Evolutionary conservation across 2,113 vertebrate species (phyloP).

Genomic region (Poeciliopsis turrubarensis): DNA sequence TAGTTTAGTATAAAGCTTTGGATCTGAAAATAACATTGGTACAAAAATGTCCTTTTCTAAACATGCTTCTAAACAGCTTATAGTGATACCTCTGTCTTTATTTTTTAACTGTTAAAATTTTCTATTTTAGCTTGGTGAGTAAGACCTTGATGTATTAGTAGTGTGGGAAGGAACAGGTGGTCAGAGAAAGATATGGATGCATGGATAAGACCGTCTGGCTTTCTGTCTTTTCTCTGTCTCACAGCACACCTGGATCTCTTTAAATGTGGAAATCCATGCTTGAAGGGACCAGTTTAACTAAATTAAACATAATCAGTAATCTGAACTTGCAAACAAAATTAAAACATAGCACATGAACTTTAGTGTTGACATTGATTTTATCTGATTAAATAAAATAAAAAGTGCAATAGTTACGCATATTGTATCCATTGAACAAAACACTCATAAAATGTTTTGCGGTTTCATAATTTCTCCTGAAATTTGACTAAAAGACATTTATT

Average conservation of each 20-base stretch:
- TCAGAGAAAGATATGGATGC: conserved; percentile 28
- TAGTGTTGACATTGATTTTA: conserved; percentile 2
- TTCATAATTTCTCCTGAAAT: neutral
- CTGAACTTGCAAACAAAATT: neutral
- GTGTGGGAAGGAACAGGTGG: conserved; percentile 66
- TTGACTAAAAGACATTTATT: neutral
- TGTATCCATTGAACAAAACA: conserved; percentile 7
- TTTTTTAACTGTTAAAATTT: conserved; percentile 8
- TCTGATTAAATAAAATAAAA: conserved; percentile 21
- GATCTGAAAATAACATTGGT: neutral
- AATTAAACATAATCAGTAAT: neutral
- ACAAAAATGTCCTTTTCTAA: neutral
- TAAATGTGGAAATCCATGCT: neutral
- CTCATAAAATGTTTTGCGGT: neutral
- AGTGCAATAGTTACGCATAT: conserved; percentile 41
- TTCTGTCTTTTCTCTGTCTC: neutral
- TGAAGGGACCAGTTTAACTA: neutral
- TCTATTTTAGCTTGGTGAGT: conserved; percentile 16
- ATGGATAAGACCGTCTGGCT: conserved; percentile 10
- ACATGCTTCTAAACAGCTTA: neutral
- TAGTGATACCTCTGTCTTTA: neutral
- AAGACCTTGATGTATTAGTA: conserved; percentile 23
- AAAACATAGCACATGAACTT: neutral
- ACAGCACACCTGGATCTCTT: neutral
- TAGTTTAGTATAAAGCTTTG: neutral